These are phyloP conservation scores for Catalaphyllia jardinei DNA, from an alignment of 64 coral and sea anemone genomes.

Conservation along the genomic window DNA sequence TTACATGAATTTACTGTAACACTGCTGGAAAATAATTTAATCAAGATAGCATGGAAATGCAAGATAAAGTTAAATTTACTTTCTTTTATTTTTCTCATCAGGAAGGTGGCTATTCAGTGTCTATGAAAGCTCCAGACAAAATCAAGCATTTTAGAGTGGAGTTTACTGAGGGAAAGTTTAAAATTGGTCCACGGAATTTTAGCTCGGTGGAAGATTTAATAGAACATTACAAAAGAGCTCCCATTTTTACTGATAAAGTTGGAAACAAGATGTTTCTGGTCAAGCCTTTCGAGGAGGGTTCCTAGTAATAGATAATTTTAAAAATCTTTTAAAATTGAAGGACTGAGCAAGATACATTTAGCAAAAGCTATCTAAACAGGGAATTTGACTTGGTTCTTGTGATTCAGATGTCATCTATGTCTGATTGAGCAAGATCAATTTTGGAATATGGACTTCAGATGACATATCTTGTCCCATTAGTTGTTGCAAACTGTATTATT, in stretches of 20 bases:
- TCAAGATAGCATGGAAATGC: no score
- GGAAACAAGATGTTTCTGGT: slow-evolving; percentile 92
- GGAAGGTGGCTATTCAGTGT: slow-evolving; percentile 95
- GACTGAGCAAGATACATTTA: neutral
- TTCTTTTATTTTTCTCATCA: slow-evolving; percentile 27
- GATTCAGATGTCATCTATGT: no score
- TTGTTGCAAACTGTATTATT: no score
- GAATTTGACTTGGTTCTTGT: no score
- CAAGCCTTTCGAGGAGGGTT: slow-evolving; percentile 66
- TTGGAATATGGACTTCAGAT: no score
- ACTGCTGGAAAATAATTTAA: no score
- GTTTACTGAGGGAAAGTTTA: slow-evolving; percentile 66
- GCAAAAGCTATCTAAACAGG: neutral
- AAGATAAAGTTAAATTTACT: neutral
- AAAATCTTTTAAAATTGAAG: neutral
- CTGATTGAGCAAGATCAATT: no score
- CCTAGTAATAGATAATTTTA: neutral
- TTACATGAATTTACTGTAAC: no score
- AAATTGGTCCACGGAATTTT: slow-evolving; percentile 88
- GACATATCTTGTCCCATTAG: no score
- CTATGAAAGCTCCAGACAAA: slow-evolving; percentile 97
- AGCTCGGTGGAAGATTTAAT: slow-evolving; percentile 72
- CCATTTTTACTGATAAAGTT: slow-evolving; percentile 91
- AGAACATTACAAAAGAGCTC: slow-evolving; percentile 94
- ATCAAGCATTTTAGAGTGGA: slow-evolving; percentile 97